Evolutionary conservation across 2,888 invertebrate genomes (phyloP).

Genomic region (Archips crataeganus): DNA sequence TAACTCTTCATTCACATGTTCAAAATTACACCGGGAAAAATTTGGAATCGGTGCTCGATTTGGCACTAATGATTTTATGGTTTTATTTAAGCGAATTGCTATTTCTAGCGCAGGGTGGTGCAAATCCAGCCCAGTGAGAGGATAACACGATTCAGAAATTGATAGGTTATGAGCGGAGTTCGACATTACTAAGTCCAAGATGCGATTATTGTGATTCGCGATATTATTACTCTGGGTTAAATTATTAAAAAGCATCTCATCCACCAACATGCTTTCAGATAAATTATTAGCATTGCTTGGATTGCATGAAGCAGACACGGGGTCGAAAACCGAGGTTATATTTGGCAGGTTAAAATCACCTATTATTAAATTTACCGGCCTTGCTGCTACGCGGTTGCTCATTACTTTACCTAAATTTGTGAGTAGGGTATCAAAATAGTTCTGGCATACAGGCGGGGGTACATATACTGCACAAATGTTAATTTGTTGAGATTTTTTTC

Average conservation of each 20-base stretch:
- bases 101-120: constrained; percentile 2
- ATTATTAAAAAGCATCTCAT: constrained; percentile 1
- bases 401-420: constrained; percentile 1
- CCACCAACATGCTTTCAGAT: background rate
- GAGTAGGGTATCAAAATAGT: background rate
- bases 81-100: background rate
- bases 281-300: background rate
- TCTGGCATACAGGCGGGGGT: constrained; percentile 3
- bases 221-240: constrained; percentile 5
- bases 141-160: background rate
- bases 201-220: background rate
- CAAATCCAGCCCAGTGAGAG: background rate
- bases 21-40: background rate
- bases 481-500: background rate
- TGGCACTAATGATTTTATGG: background rate
- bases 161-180: background rate
- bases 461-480: constrained; percentile 7
- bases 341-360: constrained; percentile 4
- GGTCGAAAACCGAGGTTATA: background rate
- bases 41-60: background rate
- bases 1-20: background rate
- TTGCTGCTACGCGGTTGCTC: background rate
- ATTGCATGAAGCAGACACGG: background rate
- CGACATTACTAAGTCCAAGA: background rate
- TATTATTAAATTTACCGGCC: background rate